Evolutionary conservation across 2,888 invertebrate species (phyloP).

Genomic region (Neria commutata): DNA sequence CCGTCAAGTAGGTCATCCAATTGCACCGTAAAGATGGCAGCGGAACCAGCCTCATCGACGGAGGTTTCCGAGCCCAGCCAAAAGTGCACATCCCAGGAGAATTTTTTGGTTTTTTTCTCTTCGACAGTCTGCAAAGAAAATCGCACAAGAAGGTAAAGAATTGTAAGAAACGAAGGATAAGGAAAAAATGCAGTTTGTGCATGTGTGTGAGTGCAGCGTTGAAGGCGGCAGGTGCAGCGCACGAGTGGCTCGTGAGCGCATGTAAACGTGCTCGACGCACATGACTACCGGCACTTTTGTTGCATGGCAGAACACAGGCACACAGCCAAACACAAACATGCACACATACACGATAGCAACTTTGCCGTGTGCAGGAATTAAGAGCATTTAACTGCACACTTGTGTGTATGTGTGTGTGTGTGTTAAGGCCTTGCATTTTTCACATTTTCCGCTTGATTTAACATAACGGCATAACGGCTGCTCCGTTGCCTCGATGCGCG

Average conservation of each 20-base stretch:
- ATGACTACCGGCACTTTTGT: background rate
- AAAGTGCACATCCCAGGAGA: conserved; percentile 84
- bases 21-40: conserved; percentile 80
- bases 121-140: conserved; percentile 69
- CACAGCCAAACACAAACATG: no score
- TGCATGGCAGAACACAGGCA: no score
- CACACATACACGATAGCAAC: no score
- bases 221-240: no score
- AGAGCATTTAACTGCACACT: background rate
- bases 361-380: background rate
- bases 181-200: background rate
- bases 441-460: background rate
- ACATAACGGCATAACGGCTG: no score
- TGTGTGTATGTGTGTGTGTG: background rate
- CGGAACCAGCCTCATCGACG: conserved; percentile 78
- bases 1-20: conserved; percentile 84
- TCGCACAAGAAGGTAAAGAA: no score
- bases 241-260: background rate
- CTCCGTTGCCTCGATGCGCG: background rate
- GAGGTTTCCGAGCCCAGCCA: conserved; percentile 84
- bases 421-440: background rate
- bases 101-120: conserved; percentile 68
- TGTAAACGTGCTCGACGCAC: background rate
- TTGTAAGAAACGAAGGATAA: background rate
- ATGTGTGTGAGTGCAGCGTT: no score